A percentile compares a stretch with the other conserved stretches of the same genome.
phyloP scores from a whole-genome alignment of 2,888 invertebrate genomes.

The Lepidonotus clava region DNA sequence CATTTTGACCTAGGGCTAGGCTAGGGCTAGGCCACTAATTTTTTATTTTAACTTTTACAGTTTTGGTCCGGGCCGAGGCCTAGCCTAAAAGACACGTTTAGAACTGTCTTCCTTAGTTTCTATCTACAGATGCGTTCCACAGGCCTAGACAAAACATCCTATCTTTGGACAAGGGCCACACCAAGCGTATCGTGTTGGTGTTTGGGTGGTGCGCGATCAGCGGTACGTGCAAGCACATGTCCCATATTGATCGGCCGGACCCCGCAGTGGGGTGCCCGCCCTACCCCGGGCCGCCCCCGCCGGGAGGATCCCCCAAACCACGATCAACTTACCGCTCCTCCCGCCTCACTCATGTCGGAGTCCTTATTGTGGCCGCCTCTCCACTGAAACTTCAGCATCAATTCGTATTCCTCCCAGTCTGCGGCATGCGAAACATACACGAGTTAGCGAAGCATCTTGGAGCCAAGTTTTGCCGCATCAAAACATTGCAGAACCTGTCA shows the following conservation, averaged over 20 bases:
- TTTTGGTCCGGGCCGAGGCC: neutral
- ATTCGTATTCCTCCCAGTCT: neutral
- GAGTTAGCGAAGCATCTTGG: neutral
- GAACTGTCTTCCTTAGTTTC: neutral
- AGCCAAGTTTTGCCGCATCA: neutral
- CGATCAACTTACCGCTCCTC: constrained; percentile 17
- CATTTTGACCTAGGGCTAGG: no score
- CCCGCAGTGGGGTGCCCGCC: neutral
- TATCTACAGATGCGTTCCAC: neutral
- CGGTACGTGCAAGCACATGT: constrained; percentile 17
- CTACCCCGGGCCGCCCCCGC: neutral
- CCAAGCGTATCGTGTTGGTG: neutral
- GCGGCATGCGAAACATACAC: neutral
- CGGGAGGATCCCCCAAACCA: neutral
- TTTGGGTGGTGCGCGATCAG: neutral
- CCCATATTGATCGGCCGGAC: neutral
- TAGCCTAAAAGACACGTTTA: neutral
- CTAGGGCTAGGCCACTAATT: no score
- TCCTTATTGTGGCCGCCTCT: neutral
- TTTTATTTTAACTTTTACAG: no score
- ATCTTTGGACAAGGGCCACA: neutral
- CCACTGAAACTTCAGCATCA: constrained; percentile 49
- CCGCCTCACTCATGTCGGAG: neutral
- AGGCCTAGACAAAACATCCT: neutral
- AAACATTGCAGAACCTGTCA: neutral